Evolutionary conservation across 2,888 invertebrate genomes (phyloP).

Genomic region (Chymomyza fuscimana): DNA sequence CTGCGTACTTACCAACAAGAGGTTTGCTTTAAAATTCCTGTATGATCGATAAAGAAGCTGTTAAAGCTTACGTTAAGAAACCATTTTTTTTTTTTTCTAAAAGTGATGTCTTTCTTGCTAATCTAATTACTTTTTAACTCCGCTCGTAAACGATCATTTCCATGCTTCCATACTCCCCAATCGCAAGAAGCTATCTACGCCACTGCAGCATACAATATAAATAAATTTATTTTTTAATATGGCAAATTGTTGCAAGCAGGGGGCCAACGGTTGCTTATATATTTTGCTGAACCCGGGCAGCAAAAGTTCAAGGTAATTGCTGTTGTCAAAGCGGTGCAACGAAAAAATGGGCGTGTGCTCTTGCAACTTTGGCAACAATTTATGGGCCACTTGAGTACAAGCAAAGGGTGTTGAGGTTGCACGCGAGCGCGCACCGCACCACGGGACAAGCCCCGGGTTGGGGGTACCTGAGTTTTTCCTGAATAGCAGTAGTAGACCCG

Average conservation of each 20-base stretch:
- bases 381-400: slow-evolving; percentile 74
- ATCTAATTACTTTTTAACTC: too few relatives aligned
- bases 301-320: slow-evolving; percentile 74
- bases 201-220: slow-evolving; percentile 46
- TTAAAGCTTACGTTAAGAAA: too few relatives aligned
- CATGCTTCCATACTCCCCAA: too few relatives aligned
- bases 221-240: slow-evolving; percentile 59
- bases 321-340: slow-evolving; percentile 70
- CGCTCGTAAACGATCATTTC: too few relatives aligned
- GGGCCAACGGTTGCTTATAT: slow-evolving; percentile 18
- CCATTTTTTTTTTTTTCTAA: too few relatives aligned
- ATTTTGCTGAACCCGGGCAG: background rate
- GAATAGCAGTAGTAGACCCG: background rate
- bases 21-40: too few relatives aligned
- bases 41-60: too few relatives aligned
- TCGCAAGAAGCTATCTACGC: too few relatives aligned
- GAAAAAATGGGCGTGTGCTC: slow-evolving; percentile 62
- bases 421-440: slow-evolving; percentile 61
- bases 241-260: slow-evolving; percentile 30
- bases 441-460: background rate
- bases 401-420: slow-evolving; percentile 74
- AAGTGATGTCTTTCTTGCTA: too few relatives aligned
- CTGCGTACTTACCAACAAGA: too few relatives aligned
- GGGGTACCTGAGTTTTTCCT: background rate
- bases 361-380: slow-evolving; percentile 71